Evolutionary conservation across 2,888 invertebrate species (phyloP).

Genomic region (Xylocampa areola): DNA sequence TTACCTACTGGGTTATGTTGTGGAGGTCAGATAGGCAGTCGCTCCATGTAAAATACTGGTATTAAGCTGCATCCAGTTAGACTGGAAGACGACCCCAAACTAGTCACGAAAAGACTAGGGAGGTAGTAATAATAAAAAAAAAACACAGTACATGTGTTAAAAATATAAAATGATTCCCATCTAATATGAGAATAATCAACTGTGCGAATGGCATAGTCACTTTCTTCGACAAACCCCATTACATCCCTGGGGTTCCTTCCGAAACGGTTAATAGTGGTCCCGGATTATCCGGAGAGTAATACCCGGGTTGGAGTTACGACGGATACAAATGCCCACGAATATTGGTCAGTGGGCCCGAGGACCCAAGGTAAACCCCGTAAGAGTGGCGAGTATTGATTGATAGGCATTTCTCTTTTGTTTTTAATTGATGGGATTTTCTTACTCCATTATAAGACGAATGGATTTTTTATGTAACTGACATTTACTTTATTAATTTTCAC

Average conservation of each 20-base stretch:
- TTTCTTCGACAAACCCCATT: slow-evolving; percentile 45
- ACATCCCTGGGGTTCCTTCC: slow-evolving; percentile 55
- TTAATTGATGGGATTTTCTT: not conserved
- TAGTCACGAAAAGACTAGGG: no score
- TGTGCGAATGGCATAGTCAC: not conserved
- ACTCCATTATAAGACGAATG: no score
- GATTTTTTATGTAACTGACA: no score
- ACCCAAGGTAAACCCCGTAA: slow-evolving; percentile 39
- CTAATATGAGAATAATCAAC: not conserved
- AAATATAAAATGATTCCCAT: not conserved
- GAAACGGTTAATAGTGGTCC: slow-evolving; percentile 74
- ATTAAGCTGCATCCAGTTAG: no score
- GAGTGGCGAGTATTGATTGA: slow-evolving; percentile 23
- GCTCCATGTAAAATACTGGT: no score
- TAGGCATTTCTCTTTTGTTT: slow-evolving; percentile 10
- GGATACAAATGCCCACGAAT: slow-evolving; percentile 70
- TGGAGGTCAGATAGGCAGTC: no score
- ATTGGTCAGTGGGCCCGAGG: slow-evolving; percentile 66
- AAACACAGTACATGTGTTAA: no score
- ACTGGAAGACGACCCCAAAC: no score
- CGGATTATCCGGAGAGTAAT: slow-evolving; percentile 72
- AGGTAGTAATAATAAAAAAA: no score
- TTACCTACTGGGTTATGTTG: no score
- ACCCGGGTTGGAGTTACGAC: slow-evolving; percentile 63
- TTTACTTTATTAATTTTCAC: not conserved